Percentiles rank a stretch among this genome's conserved stretches.
Conservation (phyloP, 1,140 invertebrate species). For the Arion vulgaris region DNA sequence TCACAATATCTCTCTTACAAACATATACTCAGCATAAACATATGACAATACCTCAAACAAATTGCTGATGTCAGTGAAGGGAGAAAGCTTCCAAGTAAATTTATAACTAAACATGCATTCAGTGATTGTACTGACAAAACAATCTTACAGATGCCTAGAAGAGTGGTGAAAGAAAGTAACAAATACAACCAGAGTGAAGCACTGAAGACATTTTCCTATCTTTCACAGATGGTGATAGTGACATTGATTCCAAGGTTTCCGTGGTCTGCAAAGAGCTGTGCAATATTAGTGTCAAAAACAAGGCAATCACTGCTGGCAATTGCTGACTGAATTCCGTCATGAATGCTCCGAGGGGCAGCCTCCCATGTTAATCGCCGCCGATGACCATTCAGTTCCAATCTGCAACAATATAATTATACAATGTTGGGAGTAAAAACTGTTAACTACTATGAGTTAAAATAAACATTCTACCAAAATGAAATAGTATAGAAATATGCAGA, state of each 20-base stretch:
- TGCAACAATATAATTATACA: constrained; percentile 62
- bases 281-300: constrained; percentile 98
- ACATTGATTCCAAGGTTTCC: constrained; percentile 99
- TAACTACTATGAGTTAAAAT: too few relatives aligned
- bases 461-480: too few relatives aligned
- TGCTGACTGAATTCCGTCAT: constrained; percentile 97
- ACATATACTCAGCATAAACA: not conserved
- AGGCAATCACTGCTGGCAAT: constrained; percentile 98
- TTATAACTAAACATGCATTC: not conserved
- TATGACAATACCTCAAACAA: not conserved
- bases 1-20: not conserved
- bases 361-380: constrained; percentile 96
- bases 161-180: not conserved
- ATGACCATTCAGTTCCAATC: constrained; percentile 95
- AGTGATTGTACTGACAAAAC: not conserved
- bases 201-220: constrained; percentile 30
- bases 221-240: constrained; percentile 81
- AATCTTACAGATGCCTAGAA: not conserved
- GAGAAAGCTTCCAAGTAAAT: not conserved
- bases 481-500: too few relatives aligned
- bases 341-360: constrained; percentile 97
- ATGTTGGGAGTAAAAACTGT: too few relatives aligned
- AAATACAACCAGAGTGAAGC: not conserved
- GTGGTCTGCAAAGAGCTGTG: constrained; percentile 98
- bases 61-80: not conserved